Percentiles rank a stretch among this genome's conserved stretches.
Evolutionary conservation across 2,797 vertebrate genomes (phyloP).

Genomic region (Zonotrichia albicollis): DNA sequence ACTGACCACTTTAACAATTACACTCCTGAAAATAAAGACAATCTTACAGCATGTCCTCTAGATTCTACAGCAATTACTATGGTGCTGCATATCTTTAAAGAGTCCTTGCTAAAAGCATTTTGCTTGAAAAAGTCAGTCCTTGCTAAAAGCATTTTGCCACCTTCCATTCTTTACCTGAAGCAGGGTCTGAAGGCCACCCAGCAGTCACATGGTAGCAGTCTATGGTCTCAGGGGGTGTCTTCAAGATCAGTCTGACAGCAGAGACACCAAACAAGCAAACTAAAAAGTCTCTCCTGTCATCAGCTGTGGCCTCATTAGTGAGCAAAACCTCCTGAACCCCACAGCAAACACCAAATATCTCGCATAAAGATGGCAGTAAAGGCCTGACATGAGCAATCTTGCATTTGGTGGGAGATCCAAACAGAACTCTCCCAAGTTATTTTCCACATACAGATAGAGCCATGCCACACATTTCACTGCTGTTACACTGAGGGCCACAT

Average conservation of each 20-base stretch:
- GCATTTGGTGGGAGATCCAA: not conserved
- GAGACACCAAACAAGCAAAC: not conserved
- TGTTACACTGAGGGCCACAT: fast-evolving
- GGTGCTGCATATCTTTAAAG: not conserved
- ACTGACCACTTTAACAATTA: not conserved
- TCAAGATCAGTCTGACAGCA: not conserved
- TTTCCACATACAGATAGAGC: not conserved
- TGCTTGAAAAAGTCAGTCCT: not conserved
- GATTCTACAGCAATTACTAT: not conserved
- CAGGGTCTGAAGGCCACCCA: not conserved
- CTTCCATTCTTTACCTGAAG: not conserved
- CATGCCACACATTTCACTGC: not conserved
- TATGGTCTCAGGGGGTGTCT: not conserved
- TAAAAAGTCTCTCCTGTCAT: not conserved
- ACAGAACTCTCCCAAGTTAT: not conserved
- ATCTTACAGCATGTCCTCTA: not conserved
- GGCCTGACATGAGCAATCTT: not conserved
- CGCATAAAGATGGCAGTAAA: not conserved
- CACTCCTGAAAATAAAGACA: not conserved
- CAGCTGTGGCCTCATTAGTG: not conserved
- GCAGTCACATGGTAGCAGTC: not conserved
- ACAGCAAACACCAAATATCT: not conserved
- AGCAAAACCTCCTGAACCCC: not conserved
- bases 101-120: too few species aligned
- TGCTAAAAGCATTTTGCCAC: not conserved